phyloP scores from a whole-genome alignment of 2,113 vertebrate genomes.

The Mormoops blainvillei region DNA sequence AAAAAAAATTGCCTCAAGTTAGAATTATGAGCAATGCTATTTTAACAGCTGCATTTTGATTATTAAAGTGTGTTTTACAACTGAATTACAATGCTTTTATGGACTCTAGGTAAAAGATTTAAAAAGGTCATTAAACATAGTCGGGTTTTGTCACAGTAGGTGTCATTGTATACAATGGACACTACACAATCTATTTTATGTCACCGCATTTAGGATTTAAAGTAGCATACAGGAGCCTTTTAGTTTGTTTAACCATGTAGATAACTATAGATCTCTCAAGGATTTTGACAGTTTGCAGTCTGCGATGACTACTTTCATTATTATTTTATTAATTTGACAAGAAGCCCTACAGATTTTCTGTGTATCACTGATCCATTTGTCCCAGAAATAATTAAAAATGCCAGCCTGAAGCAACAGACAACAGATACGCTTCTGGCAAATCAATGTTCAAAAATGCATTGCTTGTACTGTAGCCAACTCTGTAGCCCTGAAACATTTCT shows the following conservation, averaged over 20 bases:
- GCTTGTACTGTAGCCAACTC: conserved; percentile 78
- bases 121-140: conserved; percentile 95
- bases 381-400: conserved; percentile 87
- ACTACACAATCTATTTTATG: conserved; percentile 90
- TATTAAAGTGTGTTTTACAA: conserved; percentile 92
- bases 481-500: conserved; percentile 69
- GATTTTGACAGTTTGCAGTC: conserved; percentile 81
- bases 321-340: conserved; percentile 88
- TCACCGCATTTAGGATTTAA: conserved; percentile 69
- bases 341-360: conserved; percentile 83
- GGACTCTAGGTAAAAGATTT: conserved; percentile 92
- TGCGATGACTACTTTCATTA: conserved; percentile 82
- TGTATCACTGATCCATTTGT: conserved; percentile 82
- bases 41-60: conserved; percentile 92
- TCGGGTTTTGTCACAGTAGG: conserved; percentile 87
- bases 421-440: conserved; percentile 84
- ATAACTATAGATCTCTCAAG: conserved; percentile 77
- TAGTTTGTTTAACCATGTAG: conserved; percentile 76
- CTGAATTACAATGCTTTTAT: conserved; percentile 89
- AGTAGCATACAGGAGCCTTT: conserved; percentile 70
- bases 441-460: conserved; percentile 82
- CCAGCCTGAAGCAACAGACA: conserved; percentile 85
- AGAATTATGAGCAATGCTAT: conserved; percentile 87
- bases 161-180: conserved; percentile 88
- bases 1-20: conserved; percentile 86